Conservation (phyloP, 1,140 invertebrate genomes). For the Parapsyche elsis region DNA sequence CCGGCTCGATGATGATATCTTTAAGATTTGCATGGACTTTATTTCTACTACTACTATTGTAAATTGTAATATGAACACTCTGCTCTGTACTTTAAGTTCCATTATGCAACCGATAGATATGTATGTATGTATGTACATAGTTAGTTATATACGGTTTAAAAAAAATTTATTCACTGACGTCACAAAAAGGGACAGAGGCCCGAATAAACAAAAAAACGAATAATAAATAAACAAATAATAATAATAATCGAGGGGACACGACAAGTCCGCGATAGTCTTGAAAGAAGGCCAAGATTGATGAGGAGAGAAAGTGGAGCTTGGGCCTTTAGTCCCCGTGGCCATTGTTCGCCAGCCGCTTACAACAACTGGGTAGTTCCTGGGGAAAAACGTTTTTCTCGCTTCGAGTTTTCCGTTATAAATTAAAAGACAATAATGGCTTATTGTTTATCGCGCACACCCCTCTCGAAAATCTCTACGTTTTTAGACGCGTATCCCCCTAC, state of each 20-base stretch:
- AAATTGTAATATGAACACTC: too few species aligned
- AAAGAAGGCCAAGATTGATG: slow-evolving; percentile 31
- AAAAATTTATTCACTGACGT: too few species aligned
- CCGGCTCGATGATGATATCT: too few species aligned
- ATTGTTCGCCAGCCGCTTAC: slow-evolving; percentile 25
- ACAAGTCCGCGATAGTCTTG: background rate
- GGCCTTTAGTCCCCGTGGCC: background rate
- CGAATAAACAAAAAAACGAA: background rate
- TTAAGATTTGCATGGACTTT: too few species aligned
- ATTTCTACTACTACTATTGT: too few species aligned
- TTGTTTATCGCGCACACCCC: slow-evolving; percentile 30
- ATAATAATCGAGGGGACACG: background rate
- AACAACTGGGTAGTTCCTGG: slow-evolving; percentile 12
- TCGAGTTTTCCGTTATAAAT: slow-evolving; percentile 37
- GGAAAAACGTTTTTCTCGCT: slow-evolving; percentile 3
- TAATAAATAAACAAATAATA: slow-evolving; percentile 15
- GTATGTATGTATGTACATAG: too few species aligned
- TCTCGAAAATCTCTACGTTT: slow-evolving; percentile 23
- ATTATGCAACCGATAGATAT: too few species aligned
- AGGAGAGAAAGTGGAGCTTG: background rate
- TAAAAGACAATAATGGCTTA: slow-evolving; percentile 42
- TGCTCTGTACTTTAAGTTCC: too few species aligned
- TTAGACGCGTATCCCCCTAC: background rate
- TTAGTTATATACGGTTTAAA: too few species aligned
- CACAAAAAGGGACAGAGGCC: too few species aligned